phyloP scores from a whole-genome alignment of 2,888 invertebrate species.

The Andrena camellia region DNA sequence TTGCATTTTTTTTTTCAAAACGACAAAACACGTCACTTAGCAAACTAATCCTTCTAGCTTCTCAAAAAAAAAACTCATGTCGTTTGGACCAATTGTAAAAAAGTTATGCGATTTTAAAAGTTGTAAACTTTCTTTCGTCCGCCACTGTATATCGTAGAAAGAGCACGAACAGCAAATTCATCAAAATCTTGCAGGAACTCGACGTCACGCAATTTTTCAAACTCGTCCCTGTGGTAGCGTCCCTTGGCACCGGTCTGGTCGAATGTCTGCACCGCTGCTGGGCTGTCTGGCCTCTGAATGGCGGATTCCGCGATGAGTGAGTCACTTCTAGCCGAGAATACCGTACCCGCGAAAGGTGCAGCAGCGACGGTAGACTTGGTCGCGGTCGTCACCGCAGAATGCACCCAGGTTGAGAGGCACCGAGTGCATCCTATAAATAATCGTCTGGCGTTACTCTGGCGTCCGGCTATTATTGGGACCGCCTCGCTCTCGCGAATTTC shows the following conservation, averaged over 20 bases:
- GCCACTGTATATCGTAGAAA: too few relatives aligned
- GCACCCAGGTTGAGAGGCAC: conserved; percentile 41
- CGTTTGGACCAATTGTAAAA: too few relatives aligned
- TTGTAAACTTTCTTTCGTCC: too few relatives aligned
- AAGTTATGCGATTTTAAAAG: too few relatives aligned
- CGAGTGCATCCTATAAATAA: conserved; percentile 73
- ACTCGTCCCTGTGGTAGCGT: background rate
- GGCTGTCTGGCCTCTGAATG: conserved; percentile 69
- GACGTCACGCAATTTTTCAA: too few relatives aligned
- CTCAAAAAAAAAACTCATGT: too few relatives aligned
- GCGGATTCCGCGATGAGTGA: conserved; percentile 70
- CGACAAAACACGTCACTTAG: too few relatives aligned
- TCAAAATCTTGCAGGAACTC: too few relatives aligned
- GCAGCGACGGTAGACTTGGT: conserved; percentile 25
- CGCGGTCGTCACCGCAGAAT: conserved; percentile 47
- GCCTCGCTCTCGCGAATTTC: conserved; percentile 52
- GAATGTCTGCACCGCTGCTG: conserved; percentile 37
- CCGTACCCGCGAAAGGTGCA: conserved; percentile 59
- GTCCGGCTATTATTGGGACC: conserved; percentile 74
- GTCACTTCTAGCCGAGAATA: conserved; percentile 76
- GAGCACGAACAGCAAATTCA: too few relatives aligned
- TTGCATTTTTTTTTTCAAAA: too few relatives aligned
- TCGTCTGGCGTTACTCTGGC: conserved; percentile 57
- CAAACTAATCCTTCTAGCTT: too few relatives aligned
- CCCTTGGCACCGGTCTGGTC: conserved; percentile 19